Evolutionary conservation across 2,113 vertebrate genomes (phyloP).

Genomic region (Myotis lucifugus): DNA sequence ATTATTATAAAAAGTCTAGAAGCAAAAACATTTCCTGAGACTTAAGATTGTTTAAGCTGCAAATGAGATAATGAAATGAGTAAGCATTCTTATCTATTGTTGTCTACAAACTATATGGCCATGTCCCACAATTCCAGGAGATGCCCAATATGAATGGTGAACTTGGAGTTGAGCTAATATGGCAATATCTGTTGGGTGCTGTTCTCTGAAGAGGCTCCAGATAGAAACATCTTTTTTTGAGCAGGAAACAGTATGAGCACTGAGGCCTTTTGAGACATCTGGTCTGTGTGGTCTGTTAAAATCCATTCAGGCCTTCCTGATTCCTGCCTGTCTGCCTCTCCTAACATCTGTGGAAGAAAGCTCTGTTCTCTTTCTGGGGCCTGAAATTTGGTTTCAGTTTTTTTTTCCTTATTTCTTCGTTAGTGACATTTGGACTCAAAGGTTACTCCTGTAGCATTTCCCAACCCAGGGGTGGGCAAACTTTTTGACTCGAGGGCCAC

Average conservation of each 20-base stretch:
- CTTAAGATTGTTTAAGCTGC: slow-evolving; percentile 20
- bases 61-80: slow-evolving; percentile 9
- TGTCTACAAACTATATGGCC: not conserved
- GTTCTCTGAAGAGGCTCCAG: slow-evolving; percentile 33
- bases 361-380: not conserved
- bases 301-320: not conserved
- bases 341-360: not conserved
- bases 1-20: slow-evolving; percentile 10
- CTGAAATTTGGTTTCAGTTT: not conserved
- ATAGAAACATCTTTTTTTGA: slow-evolving; percentile 35
- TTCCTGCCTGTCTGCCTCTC: not conserved
- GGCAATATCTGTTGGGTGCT: not conserved
- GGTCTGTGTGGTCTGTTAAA: not conserved
- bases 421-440: slow-evolving; percentile 35
- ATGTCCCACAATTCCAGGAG: not conserved
- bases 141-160: not conserved
- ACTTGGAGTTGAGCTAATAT: not conserved
- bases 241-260: not conserved
- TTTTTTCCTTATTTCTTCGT: not conserved
- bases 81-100: not conserved
- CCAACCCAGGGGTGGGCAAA: too few relatives aligned
- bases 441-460: slow-evolving; percentile 26
- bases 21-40: not conserved
- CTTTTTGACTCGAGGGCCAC: too few relatives aligned
- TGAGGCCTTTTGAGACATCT: not conserved